Base-by-base conservation (phyloP, 1,140 invertebrate genomes). In the Aethina tumida region DNA sequence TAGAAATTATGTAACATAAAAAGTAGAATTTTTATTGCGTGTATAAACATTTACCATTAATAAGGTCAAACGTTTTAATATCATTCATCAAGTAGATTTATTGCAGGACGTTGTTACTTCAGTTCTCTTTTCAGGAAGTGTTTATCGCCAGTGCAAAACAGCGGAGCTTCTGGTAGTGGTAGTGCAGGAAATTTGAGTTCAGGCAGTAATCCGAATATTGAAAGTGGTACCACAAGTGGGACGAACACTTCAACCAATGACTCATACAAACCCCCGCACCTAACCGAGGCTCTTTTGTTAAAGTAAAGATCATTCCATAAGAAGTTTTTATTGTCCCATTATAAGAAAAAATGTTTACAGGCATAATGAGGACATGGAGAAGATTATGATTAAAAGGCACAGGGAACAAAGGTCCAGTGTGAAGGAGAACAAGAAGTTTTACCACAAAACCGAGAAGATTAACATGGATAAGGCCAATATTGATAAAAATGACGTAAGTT, bases 361-460 rank as follows among this genome's bases (percentile, higher is more conserved):
- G 43, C 82, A 84, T 49, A 84, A 84, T 55, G 75, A 80, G 45
- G 72, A 82, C 33, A 86, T 84, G 81, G 79, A 84, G 52, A 81
- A 82, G 50, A 65, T 73, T 3, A 77, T 86, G 71, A 65, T 82
- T 6, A 76, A 79, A 47, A 74, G 74, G 33, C 78, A 84, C 50
- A 67, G 72, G 4, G 71, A 80, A 43, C 62, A 71, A n/a, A 60
- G 75, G 10, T 69, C 62, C 1, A 69, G 60, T 26, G 70, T 67
- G 8, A 71, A 70, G 41, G 45, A 67, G 48, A 63, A 40, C 29
- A 65, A 67, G 40, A 62, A 56, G 5, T 39, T 32, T 25, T 43
- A 56, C 16, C 39, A 42, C 20, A 64, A 44, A 56, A 56, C 33
- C 40, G 44, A 50, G 10, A 53, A 49, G 18, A 13, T 10, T 32